Base-by-base conservation (phyloP, 2,888 invertebrate species). In the Pandemis cinnamomeana region DNA sequence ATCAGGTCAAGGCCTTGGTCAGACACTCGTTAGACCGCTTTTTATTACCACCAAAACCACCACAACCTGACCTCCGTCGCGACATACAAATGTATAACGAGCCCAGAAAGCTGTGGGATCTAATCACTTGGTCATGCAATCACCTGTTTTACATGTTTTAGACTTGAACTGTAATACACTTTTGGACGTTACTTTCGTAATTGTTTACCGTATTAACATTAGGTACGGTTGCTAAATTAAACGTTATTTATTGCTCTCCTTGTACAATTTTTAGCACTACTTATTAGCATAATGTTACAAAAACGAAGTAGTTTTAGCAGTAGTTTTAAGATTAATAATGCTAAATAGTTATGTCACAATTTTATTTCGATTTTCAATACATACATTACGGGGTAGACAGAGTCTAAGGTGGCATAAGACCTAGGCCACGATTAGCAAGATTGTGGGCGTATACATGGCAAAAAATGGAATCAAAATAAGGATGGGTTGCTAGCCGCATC, bases 1-100 rank as follows among this genome's bases (percentile, higher is more conserved):
- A 87, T 80, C 77, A 81, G 91, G 91, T 85, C 91, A 91, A 91
- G 92, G 92, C 87, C 87, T 80, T 81, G 84, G 86, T 86, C 86
- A 82, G 79, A 71, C 79, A 82, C 80, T 81, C 77, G 84, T 81
- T 82, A 82, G 81, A 85, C 87, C 81, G 86, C 87, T 86, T 86
- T 20, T 86, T 85, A 83, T 85, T 82, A 82, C 79, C 78, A 78
- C 74, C 77, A 68, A 71, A 67, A 62, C 27, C 4, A 69, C 79
- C 78, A 10, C n/a, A 55, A 53, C 36, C 42, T 61, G 78, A 80
- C 72, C 77, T 53, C 71, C 44, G 10, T 41, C 8, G 36, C 46
- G 41, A 41, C 46, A 27, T 44, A 11, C 41, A n/a, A 41, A 46
- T 53, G 11, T 44, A 48, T 13, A n/a, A 1, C 41, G 8, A 6